Evolutionary conservation across 2,888 invertebrate genomes (phyloP).

Genomic region (Hirtodrosophila alboralis): DNA sequence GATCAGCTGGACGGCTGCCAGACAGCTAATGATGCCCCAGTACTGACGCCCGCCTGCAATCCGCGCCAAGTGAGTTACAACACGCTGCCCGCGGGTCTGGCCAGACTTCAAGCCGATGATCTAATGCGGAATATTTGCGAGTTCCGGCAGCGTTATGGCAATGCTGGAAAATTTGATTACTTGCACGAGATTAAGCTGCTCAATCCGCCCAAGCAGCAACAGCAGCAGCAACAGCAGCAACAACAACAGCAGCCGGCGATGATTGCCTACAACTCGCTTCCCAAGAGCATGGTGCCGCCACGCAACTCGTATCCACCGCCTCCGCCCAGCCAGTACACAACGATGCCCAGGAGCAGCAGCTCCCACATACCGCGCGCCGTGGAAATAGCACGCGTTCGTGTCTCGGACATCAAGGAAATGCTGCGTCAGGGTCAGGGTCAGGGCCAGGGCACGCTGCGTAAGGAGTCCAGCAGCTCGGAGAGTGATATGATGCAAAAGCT

Average conservation of each 20-base stretch:
- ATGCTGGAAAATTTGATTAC: constrained; percentile 84
- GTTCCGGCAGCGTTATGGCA: constrained; percentile 87
- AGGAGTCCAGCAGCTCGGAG: constrained; percentile 85
- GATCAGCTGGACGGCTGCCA: constrained; percentile 88
- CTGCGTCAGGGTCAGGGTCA: constrained; percentile 69
- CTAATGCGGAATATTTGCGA: constrained; percentile 87
- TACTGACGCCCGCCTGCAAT: constrained; percentile 22
- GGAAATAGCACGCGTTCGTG: constrained; percentile 83
- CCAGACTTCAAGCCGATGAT: constrained; percentile 85
- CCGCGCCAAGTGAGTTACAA: constrained; percentile 60
- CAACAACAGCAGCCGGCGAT: constrained; percentile 8
- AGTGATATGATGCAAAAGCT: constrained; percentile 85
- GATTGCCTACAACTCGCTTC: constrained; percentile 82
- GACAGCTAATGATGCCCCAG: constrained; percentile 6
- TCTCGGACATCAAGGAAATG: constrained; percentile 84
- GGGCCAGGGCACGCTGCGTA: constrained; percentile 66
- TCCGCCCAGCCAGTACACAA: constrained; percentile 83
- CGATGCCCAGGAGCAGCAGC: constrained; percentile 87
- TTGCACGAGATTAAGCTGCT: constrained; percentile 83
- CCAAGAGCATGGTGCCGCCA: constrained; percentile 85
- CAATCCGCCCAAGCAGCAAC: constrained; percentile 80
- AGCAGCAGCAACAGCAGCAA: constrained; percentile 16
- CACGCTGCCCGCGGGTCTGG: constrained; percentile 61
- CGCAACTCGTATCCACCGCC: constrained; percentile 87
- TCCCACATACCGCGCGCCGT: constrained; percentile 85